Evolutionary conservation across 2,888 invertebrate species (phyloP), one percentile per base, ranked within the genome.

Genomic region (Pammene aurita): DNA sequence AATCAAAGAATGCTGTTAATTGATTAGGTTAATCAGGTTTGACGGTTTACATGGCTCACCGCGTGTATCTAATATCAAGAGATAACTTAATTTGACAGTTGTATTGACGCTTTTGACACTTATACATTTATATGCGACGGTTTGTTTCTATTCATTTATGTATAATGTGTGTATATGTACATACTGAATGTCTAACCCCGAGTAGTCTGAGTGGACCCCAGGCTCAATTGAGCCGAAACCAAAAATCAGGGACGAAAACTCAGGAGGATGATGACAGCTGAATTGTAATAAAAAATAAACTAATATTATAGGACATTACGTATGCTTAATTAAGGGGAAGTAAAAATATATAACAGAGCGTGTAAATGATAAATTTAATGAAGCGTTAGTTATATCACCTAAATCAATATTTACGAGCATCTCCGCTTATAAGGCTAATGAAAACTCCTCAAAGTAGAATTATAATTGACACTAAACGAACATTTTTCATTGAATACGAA

Each of bases 401-500:
- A 35, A 55, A 5, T 60, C 52, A 54, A 14, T 14, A 11, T 54
- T 63, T 63, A 54, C 54, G 14, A 62, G 14, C n/a, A 10, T 48
- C 26, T 42, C 61, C 44, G 48, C 42, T 52, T 42, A n/a, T 38
- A 44, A 35, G 26, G 35, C 38, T 34, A 42, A 54, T 44, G 38
- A 46, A 56, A 35, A 62, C 44, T 44, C 26, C 10, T 46, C 46
- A 10, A 69, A 48, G 58, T 50, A 42, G 35, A 18, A 69, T 60
- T 38, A 55, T 69, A 60, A 69, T 41, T 56, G 56, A 13, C 64
- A 54, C 35, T 64, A 64, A 60, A 67, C 46, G 57, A 52, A 58
- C 62, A 52, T 63, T 57, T 44, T 52, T 63, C 35, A 65, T 68
- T 71, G 68, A 56, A 68, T 71, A 71, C 68, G 16, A 71, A 71